Conservation (phyloP, 2,113 vertebrate genomes). For the Alaudala cheleensis region DNA sequence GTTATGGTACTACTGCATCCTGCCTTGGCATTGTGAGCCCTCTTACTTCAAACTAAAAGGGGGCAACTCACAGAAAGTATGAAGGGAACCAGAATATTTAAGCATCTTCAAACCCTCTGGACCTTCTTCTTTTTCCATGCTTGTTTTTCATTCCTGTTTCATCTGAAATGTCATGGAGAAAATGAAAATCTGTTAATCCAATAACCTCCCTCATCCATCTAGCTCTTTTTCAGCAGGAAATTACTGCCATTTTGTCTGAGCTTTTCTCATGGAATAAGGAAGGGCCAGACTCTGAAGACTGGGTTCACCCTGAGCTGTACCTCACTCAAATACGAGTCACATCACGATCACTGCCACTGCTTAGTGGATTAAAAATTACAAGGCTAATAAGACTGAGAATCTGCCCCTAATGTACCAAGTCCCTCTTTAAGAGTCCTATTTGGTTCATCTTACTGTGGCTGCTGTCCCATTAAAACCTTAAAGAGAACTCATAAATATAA, state of each 20-base stretch:
- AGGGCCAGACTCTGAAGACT: neutral
- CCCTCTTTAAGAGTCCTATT: neutral
- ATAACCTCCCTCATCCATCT: neutral
- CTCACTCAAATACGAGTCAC: neutral
- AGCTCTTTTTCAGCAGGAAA: neutral
- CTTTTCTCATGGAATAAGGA: neutral
- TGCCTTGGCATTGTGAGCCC: fast-evolving
- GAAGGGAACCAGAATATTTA: neutral
- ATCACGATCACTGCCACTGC: neutral
- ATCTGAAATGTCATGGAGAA: neutral
- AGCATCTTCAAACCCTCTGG: neutral
- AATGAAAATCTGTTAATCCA: neutral
- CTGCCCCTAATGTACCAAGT: neutral
- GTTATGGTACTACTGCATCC: neutral
- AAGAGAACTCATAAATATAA: slow-evolving; percentile 64
- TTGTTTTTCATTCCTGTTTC: neutral
- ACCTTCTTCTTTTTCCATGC: neutral
- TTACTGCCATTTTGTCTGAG: neutral
- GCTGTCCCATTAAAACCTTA: slow-evolving; percentile 33
- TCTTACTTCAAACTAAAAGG: neutral
- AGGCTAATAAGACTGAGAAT: slow-evolving; percentile 21
- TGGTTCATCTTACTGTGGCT: neutral
- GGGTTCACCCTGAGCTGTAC: neutral
- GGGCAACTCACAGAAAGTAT: neutral
- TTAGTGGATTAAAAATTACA: slow-evolving; percentile 11